These are phyloP conservation scores for Nasonovia ribisnigri DNA, from an alignment of 2,888 invertebrate species.

Conservation along the genomic window DNA sequence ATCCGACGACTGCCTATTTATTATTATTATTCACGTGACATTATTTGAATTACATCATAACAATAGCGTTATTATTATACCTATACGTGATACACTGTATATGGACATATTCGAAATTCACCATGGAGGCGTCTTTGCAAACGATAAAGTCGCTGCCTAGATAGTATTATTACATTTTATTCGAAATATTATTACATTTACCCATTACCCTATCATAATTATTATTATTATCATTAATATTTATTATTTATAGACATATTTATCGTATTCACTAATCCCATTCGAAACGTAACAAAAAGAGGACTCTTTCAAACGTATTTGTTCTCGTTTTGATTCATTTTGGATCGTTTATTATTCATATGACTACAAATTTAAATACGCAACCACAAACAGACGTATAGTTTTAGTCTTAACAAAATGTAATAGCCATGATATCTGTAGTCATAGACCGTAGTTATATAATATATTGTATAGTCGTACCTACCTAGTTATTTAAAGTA, in stretches of 20 bases:
- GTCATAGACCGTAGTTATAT: too few relatives aligned
- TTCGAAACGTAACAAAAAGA: slow-evolving; percentile 57
- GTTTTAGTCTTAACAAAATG: too few relatives aligned
- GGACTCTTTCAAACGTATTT: not conserved
- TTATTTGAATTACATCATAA: not conserved
- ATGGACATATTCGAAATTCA: not conserved
- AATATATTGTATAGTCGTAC: too few relatives aligned
- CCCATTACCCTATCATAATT: not conserved
- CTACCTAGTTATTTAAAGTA: too few relatives aligned
- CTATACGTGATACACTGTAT: not conserved
- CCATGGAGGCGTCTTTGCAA: not conserved
- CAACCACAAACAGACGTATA: too few relatives aligned
- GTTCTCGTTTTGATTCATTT: slow-evolving; percentile 63
- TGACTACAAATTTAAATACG: too few relatives aligned
- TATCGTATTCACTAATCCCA: not conserved
- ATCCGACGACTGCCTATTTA: not conserved
- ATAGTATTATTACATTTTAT: not conserved
- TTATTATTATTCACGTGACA: not conserved
- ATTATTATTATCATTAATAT: slow-evolving; percentile 6
- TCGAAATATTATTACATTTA: not conserved
- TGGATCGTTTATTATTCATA: too few relatives aligned
- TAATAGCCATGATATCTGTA: too few relatives aligned
- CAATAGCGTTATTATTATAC: not conserved
- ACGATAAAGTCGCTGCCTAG: not conserved
- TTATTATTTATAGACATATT: not conserved